Evolutionary conservation across 2,797 vertebrate genomes (phyloP).

Genomic region (Paratrypauchen microcephalus): DNA sequence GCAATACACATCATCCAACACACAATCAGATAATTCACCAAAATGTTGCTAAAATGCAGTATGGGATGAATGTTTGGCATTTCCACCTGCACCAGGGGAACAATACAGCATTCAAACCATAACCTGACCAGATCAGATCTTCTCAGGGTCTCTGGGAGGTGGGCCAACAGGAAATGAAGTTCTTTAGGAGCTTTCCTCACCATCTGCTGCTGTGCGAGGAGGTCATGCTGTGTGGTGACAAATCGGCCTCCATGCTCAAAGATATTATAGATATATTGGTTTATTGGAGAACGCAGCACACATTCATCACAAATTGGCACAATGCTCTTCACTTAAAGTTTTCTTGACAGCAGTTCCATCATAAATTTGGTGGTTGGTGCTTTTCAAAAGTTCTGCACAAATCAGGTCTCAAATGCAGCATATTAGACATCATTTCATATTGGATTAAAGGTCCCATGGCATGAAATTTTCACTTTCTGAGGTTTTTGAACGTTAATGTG

Average conservation of each 20-base stretch:
- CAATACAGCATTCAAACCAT: neutral
- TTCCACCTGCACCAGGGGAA: neutral
- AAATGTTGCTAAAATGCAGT: too few species aligned
- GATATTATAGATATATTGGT: neutral
- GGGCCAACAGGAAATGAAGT: constrained; percentile 10
- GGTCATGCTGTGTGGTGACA: neutral
- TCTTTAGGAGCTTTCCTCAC: constrained; percentile 6
- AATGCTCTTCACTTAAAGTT: neutral
- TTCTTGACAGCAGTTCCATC: neutral
- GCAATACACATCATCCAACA: too few species aligned
- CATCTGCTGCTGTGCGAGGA: constrained; percentile 7
- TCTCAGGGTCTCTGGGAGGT: neutral
- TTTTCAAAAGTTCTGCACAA: too few species aligned
- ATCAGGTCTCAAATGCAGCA: too few species aligned
- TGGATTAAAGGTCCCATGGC: too few species aligned
- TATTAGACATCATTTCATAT: too few species aligned
- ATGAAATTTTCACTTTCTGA: too few species aligned
- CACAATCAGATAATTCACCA: too few species aligned
- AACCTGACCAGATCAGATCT: neutral
- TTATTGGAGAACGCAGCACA: neutral
- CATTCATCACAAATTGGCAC: neutral
- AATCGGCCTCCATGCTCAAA: neutral
- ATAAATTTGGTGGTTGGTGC: neutral
- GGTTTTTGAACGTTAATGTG: too few species aligned
- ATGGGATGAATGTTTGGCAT: neutral